A percentile compares a stretch with the other conserved stretches of the same genome.
Conservation (phyloP, 2,888 invertebrate genomes). For the Bombylius major region DNA sequence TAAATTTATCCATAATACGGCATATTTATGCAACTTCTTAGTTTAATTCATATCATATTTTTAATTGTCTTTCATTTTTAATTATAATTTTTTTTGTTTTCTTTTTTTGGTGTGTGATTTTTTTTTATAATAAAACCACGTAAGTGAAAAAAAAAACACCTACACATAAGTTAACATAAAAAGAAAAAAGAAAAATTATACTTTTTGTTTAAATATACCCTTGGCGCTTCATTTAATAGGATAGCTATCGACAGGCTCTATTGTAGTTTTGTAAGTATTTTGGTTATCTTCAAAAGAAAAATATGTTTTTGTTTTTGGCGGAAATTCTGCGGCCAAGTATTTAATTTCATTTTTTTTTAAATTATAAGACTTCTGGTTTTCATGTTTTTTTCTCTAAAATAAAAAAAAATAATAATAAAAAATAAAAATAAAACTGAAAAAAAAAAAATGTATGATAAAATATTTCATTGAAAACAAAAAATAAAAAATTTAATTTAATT, state of each 20-base stretch:
- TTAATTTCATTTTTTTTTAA: too few species aligned
- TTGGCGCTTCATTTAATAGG: constrained; percentile 38
- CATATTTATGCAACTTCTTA: too few species aligned
- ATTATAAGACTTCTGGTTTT: too few species aligned
- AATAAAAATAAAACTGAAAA: too few species aligned
- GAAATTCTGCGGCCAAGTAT: background rate
- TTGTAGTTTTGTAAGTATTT: constrained; percentile 39
- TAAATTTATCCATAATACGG: too few species aligned
- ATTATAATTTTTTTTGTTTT: background rate
- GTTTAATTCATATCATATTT: background rate
- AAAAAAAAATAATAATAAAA: background rate
- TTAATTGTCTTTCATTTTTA: background rate
- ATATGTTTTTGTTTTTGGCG: background rate
- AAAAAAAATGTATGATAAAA: too few species aligned
- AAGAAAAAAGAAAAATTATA: constrained; percentile 55
- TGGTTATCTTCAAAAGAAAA: constrained; percentile 25
- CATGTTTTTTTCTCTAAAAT: too few species aligned
- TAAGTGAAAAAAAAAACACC: constrained; percentile 29
- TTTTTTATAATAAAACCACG: background rate
- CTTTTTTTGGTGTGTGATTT: too few species aligned
- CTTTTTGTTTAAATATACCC: constrained; percentile 55
- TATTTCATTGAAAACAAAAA: too few species aligned
- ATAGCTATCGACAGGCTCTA: constrained; percentile 37
- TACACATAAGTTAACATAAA: background rate
- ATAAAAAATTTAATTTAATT: background rate